These are phyloP conservation scores for Nothoprocta pentlandii DNA, from an alignment of 2,113 vertebrate genomes.

Conservation along the genomic window DNA sequence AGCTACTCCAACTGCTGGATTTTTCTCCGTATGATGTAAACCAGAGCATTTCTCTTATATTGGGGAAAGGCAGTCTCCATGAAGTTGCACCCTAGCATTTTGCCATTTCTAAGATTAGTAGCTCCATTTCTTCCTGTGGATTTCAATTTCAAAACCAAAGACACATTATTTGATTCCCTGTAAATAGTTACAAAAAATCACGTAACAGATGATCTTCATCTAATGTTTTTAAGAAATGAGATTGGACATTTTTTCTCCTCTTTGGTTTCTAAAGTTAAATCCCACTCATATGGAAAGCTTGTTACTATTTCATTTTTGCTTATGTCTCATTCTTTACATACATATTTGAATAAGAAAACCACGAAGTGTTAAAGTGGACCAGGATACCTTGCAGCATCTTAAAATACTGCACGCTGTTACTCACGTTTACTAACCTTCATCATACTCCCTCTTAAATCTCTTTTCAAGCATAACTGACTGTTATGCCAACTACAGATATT, in stretches of 20 bases:
- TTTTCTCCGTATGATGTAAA: neutral
- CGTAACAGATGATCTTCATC: neutral
- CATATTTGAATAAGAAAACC: neutral
- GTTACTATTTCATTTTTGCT: neutral
- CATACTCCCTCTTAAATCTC: neutral
- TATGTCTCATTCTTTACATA: neutral
- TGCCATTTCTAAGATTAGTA: neutral
- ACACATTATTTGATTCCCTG: neutral
- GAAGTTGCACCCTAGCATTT: neutral
- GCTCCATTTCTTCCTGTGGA: neutral
- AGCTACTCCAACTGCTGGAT: constrained; percentile 28
- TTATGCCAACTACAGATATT: neutral
- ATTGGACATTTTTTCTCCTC: neutral
- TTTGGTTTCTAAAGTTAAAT: neutral
- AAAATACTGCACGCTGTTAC: neutral
- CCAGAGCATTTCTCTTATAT: neutral
- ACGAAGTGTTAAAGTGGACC: neutral
- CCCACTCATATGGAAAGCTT: neutral
- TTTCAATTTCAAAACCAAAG: neutral
- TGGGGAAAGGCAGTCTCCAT: neutral
- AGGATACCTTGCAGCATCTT: neutral
- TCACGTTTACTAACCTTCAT: neutral
- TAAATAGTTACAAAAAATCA: neutral
- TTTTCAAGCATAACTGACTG: neutral
- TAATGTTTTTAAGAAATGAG: neutral